Base-by-base conservation (phyloP, 2,113 vertebrate genomes). In the Shinisaurus crocodilurus region DNA sequence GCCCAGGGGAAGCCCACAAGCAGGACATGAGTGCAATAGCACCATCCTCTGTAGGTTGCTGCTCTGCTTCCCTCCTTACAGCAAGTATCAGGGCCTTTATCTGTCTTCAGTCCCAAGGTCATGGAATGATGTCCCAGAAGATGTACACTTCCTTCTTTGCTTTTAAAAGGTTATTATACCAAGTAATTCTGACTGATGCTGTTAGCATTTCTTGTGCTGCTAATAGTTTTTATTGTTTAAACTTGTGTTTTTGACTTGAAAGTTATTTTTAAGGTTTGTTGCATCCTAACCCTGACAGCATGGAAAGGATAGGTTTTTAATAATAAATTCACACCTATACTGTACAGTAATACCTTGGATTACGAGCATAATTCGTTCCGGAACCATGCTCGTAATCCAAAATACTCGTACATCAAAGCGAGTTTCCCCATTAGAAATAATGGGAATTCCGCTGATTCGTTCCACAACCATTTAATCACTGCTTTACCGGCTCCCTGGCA, bases 181-280 rank as follows among this genome's bases (percentile, higher is more conserved):
- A 18, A 23, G 10, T 37, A 88, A 81, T 50, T 50, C 34, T 88
- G 79, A 82, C 67, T 32, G 37, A 75, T 63, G 9, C 25, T 43
- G 37, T 88, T 82, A 37, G 65, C 25, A 70, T 69, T 50, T 72
- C 25, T 57, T 72, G 34, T 37, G 48, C n/a, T 82, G 23, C 34
- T 70, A 20, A 80, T 82, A 40, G 37, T 82, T 70, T 70, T 70
- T 75, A 15, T 40, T 75, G 25, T 16, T 72, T 60, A 43, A 72
- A 72, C n/a, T 50, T 70, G n/a, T 54, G 50, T 63, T 88, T 88
- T 29, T 45, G 40, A 20, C 74, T 16, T 54, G 37, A 54, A 65
- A 54, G 79, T 54, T 81, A 81, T 57, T 72, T 88, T 81, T 88
- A 65, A n/a, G n/a, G 80, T 70, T 88, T 75, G 34, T 63, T 75